These are phyloP conservation scores for Acanthochromis polyacanthus DNA, from an alignment of 2,113 vertebrate genomes.

Conservation along the genomic window DNA sequence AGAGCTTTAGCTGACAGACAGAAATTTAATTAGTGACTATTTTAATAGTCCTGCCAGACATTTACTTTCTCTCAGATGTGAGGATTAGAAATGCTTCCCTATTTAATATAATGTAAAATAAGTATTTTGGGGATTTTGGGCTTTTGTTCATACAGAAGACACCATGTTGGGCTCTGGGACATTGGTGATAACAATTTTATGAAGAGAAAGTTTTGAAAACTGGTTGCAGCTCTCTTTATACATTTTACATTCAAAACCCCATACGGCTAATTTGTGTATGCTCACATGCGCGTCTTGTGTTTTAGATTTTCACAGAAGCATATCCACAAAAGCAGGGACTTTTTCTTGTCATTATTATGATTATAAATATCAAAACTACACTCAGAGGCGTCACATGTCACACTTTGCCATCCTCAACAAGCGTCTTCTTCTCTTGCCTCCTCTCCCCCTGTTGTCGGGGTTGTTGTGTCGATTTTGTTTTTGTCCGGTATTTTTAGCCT, in stretches of 20 bases:
- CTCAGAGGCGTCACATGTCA: not conserved
- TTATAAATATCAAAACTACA: not conserved
- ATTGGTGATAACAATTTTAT: too few relatives aligned
- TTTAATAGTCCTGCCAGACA: not conserved
- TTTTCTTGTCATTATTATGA: too few relatives aligned
- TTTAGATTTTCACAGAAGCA: too few relatives aligned
- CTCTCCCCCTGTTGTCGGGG: constrained; percentile 27
- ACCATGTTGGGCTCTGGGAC: too few relatives aligned
- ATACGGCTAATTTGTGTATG: too few relatives aligned
- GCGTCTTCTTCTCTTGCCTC: not conserved
- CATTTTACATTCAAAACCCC: too few relatives aligned
- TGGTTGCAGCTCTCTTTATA: too few relatives aligned
- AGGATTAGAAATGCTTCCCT: not conserved
- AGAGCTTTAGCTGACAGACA: not conserved
- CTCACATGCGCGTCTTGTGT: too few relatives aligned
- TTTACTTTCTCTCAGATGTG: not conserved
- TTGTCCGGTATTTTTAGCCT: constrained; percentile 77
- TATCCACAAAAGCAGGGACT: too few relatives aligned
- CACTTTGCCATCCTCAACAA: not conserved
- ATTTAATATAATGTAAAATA: not conserved
- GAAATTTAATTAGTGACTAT: not conserved
- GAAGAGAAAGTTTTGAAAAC: too few relatives aligned
- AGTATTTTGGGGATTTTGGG: not conserved
- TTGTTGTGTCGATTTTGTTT: constrained; percentile 50
- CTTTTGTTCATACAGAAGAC: not conserved